These are phyloP conservation scores for Mizuhopecten yessoensis DNA, from an alignment of 1,140 invertebrate genomes.

Conservation along the genomic window DNA sequence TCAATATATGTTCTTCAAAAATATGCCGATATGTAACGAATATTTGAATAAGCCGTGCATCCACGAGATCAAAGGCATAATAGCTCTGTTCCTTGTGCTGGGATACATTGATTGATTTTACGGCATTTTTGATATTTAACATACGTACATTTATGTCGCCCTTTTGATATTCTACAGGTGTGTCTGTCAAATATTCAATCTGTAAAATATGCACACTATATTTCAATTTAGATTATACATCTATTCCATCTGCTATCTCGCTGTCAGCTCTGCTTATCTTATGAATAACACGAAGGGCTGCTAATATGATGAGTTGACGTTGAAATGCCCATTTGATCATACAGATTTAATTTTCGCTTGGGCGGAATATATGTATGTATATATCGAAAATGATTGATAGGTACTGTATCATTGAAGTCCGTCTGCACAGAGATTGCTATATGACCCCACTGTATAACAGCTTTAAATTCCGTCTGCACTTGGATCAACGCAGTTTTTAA, in stretches of 20 bases:
- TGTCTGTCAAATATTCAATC: background rate
- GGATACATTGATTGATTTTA: background rate
- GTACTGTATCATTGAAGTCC: too few relatives aligned
- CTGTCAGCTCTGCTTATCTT: background rate
- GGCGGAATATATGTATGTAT: too few relatives aligned
- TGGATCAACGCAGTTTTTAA: too few relatives aligned
- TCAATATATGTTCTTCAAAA: too few relatives aligned
- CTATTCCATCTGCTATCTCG: background rate
- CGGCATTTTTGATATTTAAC: background rate
- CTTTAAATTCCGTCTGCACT: background rate
- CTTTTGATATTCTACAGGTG: background rate
- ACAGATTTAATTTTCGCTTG: too few relatives aligned
- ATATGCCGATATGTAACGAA: too few relatives aligned
- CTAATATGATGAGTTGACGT: background rate
- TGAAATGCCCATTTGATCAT: background rate
- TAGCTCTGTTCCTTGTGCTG: background rate
- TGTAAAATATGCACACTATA: background rate
- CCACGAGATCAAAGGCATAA: too few relatives aligned
- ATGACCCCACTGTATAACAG: too few relatives aligned
- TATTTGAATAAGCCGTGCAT: too few relatives aligned
- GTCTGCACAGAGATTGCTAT: too few relatives aligned
- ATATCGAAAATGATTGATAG: background rate
- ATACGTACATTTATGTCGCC: background rate
- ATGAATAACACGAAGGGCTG: too few relatives aligned
- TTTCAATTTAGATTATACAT: background rate